Evolutionary conservation across 2,113 vertebrate genomes (phyloP).

Genomic region (Tursiops truncatus): DNA sequence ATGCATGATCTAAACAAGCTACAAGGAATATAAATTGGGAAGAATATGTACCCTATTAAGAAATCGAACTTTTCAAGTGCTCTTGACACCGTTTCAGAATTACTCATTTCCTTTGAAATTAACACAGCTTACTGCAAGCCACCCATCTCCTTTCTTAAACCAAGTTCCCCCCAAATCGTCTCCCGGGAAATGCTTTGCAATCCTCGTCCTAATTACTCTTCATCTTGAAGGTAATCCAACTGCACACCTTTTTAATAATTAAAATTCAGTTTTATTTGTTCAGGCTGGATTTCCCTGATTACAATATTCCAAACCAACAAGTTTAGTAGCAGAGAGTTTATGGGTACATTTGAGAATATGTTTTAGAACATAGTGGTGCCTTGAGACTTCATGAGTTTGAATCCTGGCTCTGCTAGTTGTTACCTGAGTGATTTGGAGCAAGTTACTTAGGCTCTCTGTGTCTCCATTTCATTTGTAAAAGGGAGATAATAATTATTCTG

Average conservation of each 20-base stretch:
- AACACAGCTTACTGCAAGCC: background rate
- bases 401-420: background rate
- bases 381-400: background rate
- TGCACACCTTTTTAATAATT: background rate
- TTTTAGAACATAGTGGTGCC: background rate
- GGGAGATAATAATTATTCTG: background rate
- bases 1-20: background rate
- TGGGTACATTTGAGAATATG: background rate
- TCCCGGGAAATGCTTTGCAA: background rate
- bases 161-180: background rate
- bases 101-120: background rate
- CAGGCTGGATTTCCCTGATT: background rate
- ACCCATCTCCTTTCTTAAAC: slow-evolving; percentile 3
- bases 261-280: slow-evolving; percentile 29
- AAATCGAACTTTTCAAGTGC: background rate
- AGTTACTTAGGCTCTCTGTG: background rate
- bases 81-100: background rate
- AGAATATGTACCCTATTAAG: background rate
- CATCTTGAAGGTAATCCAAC: background rate
- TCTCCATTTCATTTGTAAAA: background rate
- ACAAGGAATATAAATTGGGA: background rate
- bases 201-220: background rate
- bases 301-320: background rate
- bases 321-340: background rate
- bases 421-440: background rate